Conservation (phyloP, 1,140 invertebrate genomes). For the Hyposmocoma kahamanoa region DNA sequence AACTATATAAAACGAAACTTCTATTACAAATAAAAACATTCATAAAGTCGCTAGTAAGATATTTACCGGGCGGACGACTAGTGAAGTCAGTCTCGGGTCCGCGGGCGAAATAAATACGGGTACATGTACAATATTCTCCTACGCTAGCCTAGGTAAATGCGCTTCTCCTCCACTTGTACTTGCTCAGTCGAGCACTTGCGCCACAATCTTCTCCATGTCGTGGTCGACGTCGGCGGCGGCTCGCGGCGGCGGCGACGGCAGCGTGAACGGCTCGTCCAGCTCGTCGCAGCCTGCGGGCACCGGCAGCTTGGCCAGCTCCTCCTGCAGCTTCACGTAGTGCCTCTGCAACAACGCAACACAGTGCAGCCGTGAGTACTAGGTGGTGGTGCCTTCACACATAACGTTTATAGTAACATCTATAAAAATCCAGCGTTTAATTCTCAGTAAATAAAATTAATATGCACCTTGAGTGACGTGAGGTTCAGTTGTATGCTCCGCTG, state of each 20-base stretch:
- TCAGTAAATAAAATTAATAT: neutral
- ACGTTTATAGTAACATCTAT: too few species aligned
- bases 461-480: constrained; percentile 84
- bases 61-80: too few species aligned
- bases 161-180: constrained; percentile 16
- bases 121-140: neutral
- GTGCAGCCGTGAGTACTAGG: too few species aligned
- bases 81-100: too few species aligned
- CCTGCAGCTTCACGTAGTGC: constrained; percentile 85
- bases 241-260: constrained; percentile 53
- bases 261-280: constrained; percentile 76
- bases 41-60: constrained; percentile 5
- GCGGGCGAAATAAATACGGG: neutral
- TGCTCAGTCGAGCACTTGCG: constrained; percentile 75
- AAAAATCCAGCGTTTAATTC: neutral
- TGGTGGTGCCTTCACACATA: too few species aligned
- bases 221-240: constrained; percentile 76
- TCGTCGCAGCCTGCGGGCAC: constrained; percentile 83
- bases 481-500: constrained; percentile 83
- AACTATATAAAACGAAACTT: constrained; percentile 42
- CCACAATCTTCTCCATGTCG: constrained; percentile 85
- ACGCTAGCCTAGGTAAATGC: constrained; percentile 14
- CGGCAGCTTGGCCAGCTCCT: constrained; percentile 86
- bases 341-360: too few species aligned
- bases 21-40: constrained; percentile 32